Evolutionary conservation across 2,113 vertebrate species (phyloP), one percentile per base, ranked within the genome.

Genomic region (Petaurus breviceps): DNA sequence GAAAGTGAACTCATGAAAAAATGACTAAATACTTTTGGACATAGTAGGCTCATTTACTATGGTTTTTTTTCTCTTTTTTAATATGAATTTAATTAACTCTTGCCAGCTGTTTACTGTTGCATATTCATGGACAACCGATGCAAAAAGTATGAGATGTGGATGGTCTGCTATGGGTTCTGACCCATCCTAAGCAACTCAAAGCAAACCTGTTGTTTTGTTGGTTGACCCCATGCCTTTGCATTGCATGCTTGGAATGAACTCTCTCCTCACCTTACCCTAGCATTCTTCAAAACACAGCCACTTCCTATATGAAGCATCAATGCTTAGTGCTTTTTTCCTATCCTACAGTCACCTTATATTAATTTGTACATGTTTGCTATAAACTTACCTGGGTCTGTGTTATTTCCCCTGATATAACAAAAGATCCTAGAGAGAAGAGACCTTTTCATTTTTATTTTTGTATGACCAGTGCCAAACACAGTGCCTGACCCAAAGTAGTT

Each of bases 121-220:
- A 37, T 37, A 28, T 54, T 91, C 92, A 51, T 89, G 54, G 94
- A 92, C 51, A 51, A 37, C 50, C 24, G 43, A 68, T 54, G 90
- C 93, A 57, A 22, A 51, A 91, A 94, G 90, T 95, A 93, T 92
- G 96, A 22, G 89, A 77, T 3, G 25, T 3, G 3, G 11, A 93
- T 52, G 50, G 77, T 77, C 61, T 95, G 98, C 90, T 31, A 57
- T 49, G 94, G 68, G 53, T 89, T 92, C 51, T 92, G 94, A 93
- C 91, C 93, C 57, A 46, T 89, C 92, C 90, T 61, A 95, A 96
- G 96, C 90, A 96, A 94, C 55, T 96, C n/a, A 52, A 90, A 94
- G 95, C 49, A 52, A 43, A 49, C 46, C 55, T 7, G 5, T 77
- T 28, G 55, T 22, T 0, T 77, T 28, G 55, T 22, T 0, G 31